Percentiles rank a stretch among this genome's conserved stretches.
These are phyloP conservation scores for Bombus confusus DNA, from an alignment of 1,140 invertebrate genomes.

Conservation along the genomic window DNA sequence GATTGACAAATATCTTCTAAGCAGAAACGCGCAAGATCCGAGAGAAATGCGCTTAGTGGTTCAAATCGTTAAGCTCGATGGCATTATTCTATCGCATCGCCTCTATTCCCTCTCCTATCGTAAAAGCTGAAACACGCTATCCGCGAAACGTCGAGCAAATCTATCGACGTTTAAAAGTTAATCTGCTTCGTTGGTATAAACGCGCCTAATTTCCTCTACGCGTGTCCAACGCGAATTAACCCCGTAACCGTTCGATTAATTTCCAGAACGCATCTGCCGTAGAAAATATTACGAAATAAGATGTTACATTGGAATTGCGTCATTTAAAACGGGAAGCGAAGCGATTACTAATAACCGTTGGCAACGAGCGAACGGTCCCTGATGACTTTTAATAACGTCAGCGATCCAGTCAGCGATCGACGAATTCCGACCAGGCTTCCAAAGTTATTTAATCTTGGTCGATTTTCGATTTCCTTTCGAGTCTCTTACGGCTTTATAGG, in stretches of 20 bases:
- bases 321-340: neutral
- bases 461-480: neutral
- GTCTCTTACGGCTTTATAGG: neutral
- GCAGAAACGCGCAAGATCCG: no score
- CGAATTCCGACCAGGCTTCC: neutral
- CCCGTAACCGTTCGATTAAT: neutral
- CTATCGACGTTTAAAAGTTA: neutral
- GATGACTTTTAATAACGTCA: neutral
- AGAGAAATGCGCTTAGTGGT: neutral
- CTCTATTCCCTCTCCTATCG: neutral
- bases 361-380: neutral
- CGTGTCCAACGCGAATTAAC: neutral
- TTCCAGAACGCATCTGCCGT: neutral
- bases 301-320: neutral
- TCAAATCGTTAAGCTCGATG: neutral
- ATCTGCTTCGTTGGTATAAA: neutral
- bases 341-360: neutral
- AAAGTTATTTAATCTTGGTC: neutral
- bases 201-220: neutral
- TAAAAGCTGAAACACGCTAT: neutral
- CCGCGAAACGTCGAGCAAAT: neutral
- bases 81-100: neutral
- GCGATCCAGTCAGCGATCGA: neutral
- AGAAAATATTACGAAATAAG: conserved; percentile 2
- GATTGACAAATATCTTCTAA: no score